phyloP scores from a whole-genome alignment of 2,797 vertebrate species.

The Melanotaenia boesemani region DNA sequence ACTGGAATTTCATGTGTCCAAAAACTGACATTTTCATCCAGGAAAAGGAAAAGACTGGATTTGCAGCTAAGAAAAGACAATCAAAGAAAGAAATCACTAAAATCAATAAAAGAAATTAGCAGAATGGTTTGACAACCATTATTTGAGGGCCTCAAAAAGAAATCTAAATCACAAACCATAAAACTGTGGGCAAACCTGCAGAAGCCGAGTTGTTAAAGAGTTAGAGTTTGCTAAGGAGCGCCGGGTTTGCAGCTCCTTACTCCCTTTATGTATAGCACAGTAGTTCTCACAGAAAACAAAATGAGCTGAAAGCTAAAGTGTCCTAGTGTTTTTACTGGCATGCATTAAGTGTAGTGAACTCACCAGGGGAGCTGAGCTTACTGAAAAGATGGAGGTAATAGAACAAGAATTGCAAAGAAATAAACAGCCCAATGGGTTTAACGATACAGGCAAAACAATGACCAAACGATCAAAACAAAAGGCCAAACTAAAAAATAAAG shows the following conservation, averaged over 20 bases:
- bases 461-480: background rate
- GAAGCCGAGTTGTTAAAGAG: background rate
- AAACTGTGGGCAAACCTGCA: background rate
- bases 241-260: background rate
- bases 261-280: background rate
- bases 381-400: constrained; percentile 2
- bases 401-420: background rate
- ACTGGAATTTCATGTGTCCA: background rate
- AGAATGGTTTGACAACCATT: background rate
- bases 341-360: background rate
- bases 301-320: constrained; percentile 4
- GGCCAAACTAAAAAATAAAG: background rate
- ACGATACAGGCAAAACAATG: background rate
- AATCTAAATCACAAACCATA: background rate
- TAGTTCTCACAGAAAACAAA: background rate
- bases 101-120: background rate
- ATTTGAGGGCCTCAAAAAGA: background rate
- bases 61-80: background rate
- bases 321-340: constrained; percentile 4
- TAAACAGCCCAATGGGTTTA: background rate
- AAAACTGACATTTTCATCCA: background rate
- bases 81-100: background rate
- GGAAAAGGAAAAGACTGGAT: no score
- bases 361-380: constrained; percentile 4
- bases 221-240: background rate